phyloP scores from a whole-genome alignment of 2,888 invertebrate genomes.

The Gortyna flavago region DNA sequence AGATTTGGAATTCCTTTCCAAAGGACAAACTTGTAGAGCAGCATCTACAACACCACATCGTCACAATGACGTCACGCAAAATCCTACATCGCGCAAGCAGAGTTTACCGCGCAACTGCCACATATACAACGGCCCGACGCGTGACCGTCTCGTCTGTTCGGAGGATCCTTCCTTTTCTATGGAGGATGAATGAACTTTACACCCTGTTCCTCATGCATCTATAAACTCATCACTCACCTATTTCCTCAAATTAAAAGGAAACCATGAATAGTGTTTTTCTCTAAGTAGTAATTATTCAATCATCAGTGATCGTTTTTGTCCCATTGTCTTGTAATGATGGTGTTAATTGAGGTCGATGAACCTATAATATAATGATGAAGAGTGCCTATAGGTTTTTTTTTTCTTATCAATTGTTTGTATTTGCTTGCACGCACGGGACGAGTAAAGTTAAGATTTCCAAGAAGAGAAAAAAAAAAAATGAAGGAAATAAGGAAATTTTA shows the following conservation, averaged over 20 bases:
- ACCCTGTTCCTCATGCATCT: neutral
- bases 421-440: slow-evolving; percentile 13
- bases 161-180: neutral
- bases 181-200: neutral
- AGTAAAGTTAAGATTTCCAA: neutral
- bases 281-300: slow-evolving; percentile 47
- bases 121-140: too few relatives aligned
- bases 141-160: too few relatives aligned
- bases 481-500: too few relatives aligned
- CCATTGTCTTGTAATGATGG: slow-evolving; percentile 37
- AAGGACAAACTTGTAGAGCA: neutral
- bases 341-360: slow-evolving; percentile 51
- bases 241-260: slow-evolving; percentile 46
- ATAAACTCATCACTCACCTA: slow-evolving; percentile 7
- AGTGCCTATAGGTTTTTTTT: slow-evolving; percentile 47
- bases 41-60: too few relatives aligned
- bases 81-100: too few relatives aligned
- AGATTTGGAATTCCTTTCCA: neutral
- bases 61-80: too few relatives aligned
- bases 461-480: too few relatives aligned
- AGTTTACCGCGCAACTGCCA: too few relatives aligned
- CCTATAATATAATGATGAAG: slow-evolving; percentile 30
- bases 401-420: slow-evolving; percentile 23
- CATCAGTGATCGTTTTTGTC: slow-evolving; percentile 45
- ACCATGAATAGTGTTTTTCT: slow-evolving; percentile 32